Evolutionary conservation across 1,140 invertebrate species (phyloP).

Genomic region (Scaptomyza pallida): DNA sequence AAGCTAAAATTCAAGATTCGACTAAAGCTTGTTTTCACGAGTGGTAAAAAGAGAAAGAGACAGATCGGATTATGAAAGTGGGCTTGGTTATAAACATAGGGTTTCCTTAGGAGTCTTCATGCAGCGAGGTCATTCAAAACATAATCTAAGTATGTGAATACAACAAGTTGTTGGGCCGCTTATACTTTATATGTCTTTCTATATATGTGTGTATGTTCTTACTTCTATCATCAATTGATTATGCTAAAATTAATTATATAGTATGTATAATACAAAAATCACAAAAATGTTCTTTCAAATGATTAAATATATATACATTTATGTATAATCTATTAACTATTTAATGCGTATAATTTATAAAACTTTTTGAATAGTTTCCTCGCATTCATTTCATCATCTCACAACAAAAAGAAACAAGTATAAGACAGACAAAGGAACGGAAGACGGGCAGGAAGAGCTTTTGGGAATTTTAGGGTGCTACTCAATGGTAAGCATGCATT

Average conservation of each 20-base stretch:
- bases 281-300: no score
- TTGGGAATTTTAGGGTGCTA: background rate
- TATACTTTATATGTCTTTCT: background rate
- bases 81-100: constrained; percentile 10
- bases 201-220: no score
- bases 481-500: constrained; percentile 27
- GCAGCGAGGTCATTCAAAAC: constrained; percentile 4
- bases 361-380: no score
- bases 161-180: background rate
- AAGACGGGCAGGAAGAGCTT: background rate
- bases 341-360: no score
- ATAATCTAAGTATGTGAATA: background rate
- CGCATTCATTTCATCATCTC: background rate
- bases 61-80: constrained; percentile 18
- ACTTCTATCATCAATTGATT: no score
- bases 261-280: no score
- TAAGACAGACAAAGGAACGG: background rate
- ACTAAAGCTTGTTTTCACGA: constrained; percentile 22
- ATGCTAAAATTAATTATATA: no score
- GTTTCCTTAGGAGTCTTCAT: constrained; percentile 1
- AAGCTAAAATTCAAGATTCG: constrained; percentile 16
- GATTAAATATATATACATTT: no score
- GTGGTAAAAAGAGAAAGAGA: constrained; percentile 8
- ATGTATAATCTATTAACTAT: no score
- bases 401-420: background rate